Percentiles rank a stretch among this genome's conserved stretches.
phyloP scores from a whole-genome alignment of 2,888 invertebrate species.

The Caenorhabditis sulstoni region DNA sequence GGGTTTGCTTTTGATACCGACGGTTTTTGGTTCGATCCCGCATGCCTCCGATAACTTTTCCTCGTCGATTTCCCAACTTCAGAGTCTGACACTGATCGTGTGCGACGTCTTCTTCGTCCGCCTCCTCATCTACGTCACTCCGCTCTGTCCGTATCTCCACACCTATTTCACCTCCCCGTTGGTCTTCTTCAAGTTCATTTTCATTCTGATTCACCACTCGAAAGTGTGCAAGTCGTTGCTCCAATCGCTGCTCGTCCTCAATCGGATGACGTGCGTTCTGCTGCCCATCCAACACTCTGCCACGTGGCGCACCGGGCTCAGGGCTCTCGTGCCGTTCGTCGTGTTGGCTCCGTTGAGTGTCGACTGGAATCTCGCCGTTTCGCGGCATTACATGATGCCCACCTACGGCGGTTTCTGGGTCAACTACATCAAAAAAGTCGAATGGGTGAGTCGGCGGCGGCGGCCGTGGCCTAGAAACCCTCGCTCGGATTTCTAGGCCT shows the following conservation, averaged over 20 bases:
- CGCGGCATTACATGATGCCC: constrained; percentile 23
- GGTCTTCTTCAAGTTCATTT: constrained; percentile 10
- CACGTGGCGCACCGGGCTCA: not conserved
- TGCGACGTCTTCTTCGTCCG: constrained; percentile 8
- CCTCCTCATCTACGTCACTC: constrained; percentile 12
- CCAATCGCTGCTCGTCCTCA: constrained; percentile 10
- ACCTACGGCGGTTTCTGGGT: constrained; percentile 24
- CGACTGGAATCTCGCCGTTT: constrained; percentile 25
- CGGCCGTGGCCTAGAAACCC: not conserved
- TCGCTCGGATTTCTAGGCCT: not conserved
- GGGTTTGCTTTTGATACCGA: no score
- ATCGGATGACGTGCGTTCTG: constrained; percentile 21
- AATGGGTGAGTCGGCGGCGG: constrained; percentile 2
- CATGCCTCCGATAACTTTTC: no score
- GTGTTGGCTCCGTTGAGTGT: constrained; percentile 9
- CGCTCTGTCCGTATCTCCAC: not conserved
- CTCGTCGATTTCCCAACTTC: not conserved
- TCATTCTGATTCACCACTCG: constrained; percentile 13
- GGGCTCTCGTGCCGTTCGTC: not conserved
- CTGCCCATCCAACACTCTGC: not conserved
- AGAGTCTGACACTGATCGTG: not conserved
- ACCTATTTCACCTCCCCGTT: constrained; percentile 7
- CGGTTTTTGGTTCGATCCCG: no score
- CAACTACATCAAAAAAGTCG: constrained; percentile 32
- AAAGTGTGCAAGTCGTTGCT: constrained; percentile 22